phyloP scores from a whole-genome alignment of 2,113 vertebrate species.

The Notiomystis cincta region DNA sequence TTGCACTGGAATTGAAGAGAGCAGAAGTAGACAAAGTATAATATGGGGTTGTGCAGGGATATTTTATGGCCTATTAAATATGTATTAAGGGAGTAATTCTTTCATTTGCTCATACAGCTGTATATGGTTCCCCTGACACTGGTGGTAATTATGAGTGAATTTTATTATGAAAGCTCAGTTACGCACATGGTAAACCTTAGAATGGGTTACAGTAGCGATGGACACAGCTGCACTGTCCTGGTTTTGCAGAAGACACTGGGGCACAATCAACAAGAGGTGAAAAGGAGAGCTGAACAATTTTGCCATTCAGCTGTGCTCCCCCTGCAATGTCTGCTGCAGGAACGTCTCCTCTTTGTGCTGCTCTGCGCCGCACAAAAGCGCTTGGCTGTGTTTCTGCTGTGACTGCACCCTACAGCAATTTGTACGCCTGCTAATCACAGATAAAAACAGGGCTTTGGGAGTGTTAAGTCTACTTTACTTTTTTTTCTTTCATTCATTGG shows the following conservation, averaged over 20 bases:
- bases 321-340: not conserved
- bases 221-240: not conserved
- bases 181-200: not conserved
- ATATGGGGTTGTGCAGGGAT: not conserved
- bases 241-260: not conserved
- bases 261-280: conserved; percentile 35
- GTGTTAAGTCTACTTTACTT: not conserved
- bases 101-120: not conserved
- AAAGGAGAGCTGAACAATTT: not conserved
- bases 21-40: not conserved
- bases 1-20: not conserved
- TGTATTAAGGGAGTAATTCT: conserved; percentile 26
- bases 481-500: not conserved
- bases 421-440: not conserved
- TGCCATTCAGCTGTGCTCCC: not conserved
- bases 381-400: not conserved
- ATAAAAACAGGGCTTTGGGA: not conserved
- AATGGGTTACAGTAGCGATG: not conserved
- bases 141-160: conserved; percentile 5
- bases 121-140: conserved; percentile 27
- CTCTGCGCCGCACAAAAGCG: not conserved
- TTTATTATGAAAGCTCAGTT: not conserved
- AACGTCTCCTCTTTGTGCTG: not conserved
- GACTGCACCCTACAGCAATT: not conserved
- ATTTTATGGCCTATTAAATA: conserved; percentile 38